Conservation (phyloP, 2,113 vertebrate species). For the Etheostoma cragini region DNA sequence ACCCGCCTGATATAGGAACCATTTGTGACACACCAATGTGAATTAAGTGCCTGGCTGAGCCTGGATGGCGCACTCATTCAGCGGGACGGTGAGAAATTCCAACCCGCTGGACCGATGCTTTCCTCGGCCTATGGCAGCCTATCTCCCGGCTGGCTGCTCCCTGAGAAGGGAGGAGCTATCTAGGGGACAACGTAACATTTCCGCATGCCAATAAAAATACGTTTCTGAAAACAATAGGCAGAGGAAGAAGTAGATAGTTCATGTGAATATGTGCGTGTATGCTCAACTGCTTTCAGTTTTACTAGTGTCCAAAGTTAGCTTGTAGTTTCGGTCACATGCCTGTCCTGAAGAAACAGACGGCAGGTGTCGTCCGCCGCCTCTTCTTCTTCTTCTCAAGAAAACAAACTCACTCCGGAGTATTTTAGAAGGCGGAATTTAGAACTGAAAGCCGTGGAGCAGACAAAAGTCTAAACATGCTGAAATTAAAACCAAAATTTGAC, state of each 20-base stretch:
- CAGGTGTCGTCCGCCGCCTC: conserved; percentile 7
- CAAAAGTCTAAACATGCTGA: conserved; percentile 59
- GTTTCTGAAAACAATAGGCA: not conserved
- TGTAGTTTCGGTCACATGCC: conserved; percentile 59
- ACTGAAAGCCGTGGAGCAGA: not conserved
- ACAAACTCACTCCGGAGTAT: not conserved
- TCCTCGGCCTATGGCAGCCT: conserved; percentile 53
- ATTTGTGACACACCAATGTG: conserved; percentile 11
- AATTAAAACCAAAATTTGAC: conserved; percentile 68
- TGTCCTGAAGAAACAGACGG: conserved; percentile 2
- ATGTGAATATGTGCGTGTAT: not conserved
- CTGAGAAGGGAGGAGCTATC: conserved; percentile 44
- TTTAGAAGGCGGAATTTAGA: not conserved
- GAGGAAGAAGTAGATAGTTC: conserved; percentile 7
- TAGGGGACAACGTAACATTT: conserved; percentile 37
- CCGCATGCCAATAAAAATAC: conserved; percentile 51
- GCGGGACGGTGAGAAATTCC: conserved; percentile 69
- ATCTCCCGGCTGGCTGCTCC: not conserved
- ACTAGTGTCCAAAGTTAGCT: not conserved
- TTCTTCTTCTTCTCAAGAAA: not conserved
- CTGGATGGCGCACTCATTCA: conserved; percentile 15
- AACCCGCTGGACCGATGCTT: conserved; percentile 44
- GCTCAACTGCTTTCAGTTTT: conserved; percentile 4
- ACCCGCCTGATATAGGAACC: not conserved
- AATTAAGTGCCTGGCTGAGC: not conserved